These are phyloP conservation scores for Operophtera brumata DNA, from an alignment of 2,888 invertebrate genomes.

Conservation along the genomic window DNA sequence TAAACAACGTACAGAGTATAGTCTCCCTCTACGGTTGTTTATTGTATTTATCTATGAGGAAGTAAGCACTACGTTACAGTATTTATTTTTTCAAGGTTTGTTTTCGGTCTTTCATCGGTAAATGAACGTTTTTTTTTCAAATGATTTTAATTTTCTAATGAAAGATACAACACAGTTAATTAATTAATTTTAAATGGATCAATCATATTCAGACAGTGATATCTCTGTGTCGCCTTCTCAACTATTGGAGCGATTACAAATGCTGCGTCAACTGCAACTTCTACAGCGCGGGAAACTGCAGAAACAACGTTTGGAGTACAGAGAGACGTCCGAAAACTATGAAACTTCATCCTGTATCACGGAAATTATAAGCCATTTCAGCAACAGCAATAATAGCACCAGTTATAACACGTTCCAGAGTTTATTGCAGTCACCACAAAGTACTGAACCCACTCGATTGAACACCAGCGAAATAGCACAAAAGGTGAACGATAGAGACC, in stretches of 20 bases:
- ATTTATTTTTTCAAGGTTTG: too few species aligned
- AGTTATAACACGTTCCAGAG: constrained; percentile 72
- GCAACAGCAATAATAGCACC: constrained; percentile 64
- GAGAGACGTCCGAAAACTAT: constrained; percentile 57
- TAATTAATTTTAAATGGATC: constrained; percentile 52
- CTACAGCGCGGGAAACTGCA: constrained; percentile 72
- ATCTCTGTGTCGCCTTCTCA: constrained; percentile 68
- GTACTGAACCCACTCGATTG: constrained; percentile 42
- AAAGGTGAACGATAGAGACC: constrained; percentile 56
- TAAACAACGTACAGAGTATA: too few species aligned
- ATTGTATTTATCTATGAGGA: too few species aligned
- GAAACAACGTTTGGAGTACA: constrained; percentile 63
- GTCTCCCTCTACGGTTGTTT: too few species aligned
- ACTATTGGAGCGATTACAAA: constrained; percentile 67
- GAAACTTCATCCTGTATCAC: constrained; percentile 62
- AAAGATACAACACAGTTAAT: not conserved
- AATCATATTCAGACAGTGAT: constrained; percentile 66
- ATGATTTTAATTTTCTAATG: not conserved
- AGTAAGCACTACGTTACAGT: too few species aligned
- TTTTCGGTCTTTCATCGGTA: too few species aligned
- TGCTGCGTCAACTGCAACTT: constrained; percentile 65
- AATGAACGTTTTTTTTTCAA: constrained; percentile 21
- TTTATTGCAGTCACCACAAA: constrained; percentile 58
- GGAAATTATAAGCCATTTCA: constrained; percentile 72
- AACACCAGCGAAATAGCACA: constrained; percentile 40